Evolutionary conservation across 2,888 invertebrate species (phyloP), one percentile per base, ranked within the genome.

Genomic region (Pyrochroa serraticornis): DNA sequence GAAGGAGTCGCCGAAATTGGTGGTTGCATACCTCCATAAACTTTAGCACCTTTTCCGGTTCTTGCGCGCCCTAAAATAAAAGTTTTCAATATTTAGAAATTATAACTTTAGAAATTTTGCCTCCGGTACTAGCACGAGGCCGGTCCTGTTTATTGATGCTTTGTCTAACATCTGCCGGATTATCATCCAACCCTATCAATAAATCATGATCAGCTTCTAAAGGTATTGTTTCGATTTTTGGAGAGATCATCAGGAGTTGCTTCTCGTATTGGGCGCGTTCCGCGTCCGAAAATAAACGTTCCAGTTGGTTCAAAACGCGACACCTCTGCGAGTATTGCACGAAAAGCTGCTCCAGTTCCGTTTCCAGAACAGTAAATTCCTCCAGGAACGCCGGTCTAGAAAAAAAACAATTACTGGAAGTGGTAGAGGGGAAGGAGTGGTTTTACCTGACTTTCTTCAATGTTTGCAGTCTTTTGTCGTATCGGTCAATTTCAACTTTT

Each of bases 361-460:
- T 81, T 79, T 99, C 97, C 48, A 95, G 82, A 43, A 89, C 87
- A 57, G 94, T 93, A 78, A 95, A 93, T 79, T 99, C 98, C 70
- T 96, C 95, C 84, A 97, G 90, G 77, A 97, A 98, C 0, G 96
- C 97, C 0, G 98, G 98, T 46, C 93, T 91, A 71, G 50, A 67
- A 55, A 12, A n/a, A 62, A 30, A 54, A 7, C 6, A n/a, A 5
- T 22, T 0, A 31, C 9, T 7, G 36, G 12, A 12, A 1, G 12
- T 42, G n/a, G 12, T 30, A 3, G 12, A 30, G 41, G 10, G 3
- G 5, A 30, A n/a, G 9, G 10, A 35, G n/a, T n/a, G n/a, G n/a
- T n/a, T n/a, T n/a, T n/a, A 22, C 90, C 95, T 89, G 63, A 97
- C 96, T 85, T 94, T 96, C 80, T 95, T 93, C 67, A 99, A 82